Evolutionary conservation across 2,888 invertebrate genomes (phyloP).

Genomic region (Hemicrepidius hirtus): DNA sequence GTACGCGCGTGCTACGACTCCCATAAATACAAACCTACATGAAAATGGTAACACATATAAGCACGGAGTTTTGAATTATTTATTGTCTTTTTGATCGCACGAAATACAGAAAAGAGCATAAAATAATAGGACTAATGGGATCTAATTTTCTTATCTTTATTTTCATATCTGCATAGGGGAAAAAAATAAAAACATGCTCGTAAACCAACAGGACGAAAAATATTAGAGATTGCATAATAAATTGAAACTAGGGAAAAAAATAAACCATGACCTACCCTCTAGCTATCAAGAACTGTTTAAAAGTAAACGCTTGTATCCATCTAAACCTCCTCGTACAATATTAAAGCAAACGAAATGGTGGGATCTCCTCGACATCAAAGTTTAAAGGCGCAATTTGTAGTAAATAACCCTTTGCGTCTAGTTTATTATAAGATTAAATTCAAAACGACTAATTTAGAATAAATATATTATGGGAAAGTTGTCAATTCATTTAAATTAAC

Average conservation of each 20-base stretch:
- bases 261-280: no score
- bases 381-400: slow-evolving; percentile 45
- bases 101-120: slow-evolving; percentile 37
- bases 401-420: slow-evolving; percentile 18
- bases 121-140: slow-evolving; percentile 36
- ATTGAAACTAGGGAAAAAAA: no score
- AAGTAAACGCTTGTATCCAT: slow-evolving; percentile 34
- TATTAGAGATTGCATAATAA: background rate
- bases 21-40: slow-evolving; percentile 45
- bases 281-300: slow-evolving; percentile 36
- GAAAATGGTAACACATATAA: slow-evolving; percentile 46
- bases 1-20: slow-evolving; percentile 38
- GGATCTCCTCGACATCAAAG: slow-evolving; percentile 32
- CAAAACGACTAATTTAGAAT: no score
- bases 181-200: background rate
- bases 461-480: no score
- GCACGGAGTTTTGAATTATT: slow-evolving; percentile 50
- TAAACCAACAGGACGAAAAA: background rate
- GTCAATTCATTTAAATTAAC: background rate
- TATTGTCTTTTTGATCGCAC: slow-evolving; percentile 47
- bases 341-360: slow-evolving; percentile 42
- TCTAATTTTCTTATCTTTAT: slow-evolving; percentile 31
- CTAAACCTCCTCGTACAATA: slow-evolving; percentile 39
- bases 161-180: background rate
- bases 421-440: background rate